Conservation (phyloP, 1,140 invertebrate species). For the Brachystomella parvula region DNA sequence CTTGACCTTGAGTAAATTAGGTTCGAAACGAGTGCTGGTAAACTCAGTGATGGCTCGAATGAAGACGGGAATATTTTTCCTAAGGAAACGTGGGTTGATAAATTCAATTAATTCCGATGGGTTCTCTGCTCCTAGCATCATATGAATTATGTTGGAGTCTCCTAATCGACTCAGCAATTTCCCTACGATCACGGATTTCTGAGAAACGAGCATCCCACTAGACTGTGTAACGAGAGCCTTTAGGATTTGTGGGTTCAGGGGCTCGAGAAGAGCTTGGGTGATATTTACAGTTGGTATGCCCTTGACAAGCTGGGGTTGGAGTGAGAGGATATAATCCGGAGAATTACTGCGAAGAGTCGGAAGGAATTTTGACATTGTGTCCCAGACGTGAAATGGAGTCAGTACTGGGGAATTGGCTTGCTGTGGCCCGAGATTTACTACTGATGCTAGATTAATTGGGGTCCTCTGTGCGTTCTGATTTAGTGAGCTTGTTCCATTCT, state of each 20-base stretch:
- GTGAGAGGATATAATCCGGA: conserved; percentile 31
- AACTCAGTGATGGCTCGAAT: conserved; percentile 34
- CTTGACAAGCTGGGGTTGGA: conserved; percentile 29
- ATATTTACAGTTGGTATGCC: conserved; percentile 35
- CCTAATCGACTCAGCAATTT: conserved; percentile 16
- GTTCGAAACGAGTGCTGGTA: conserved; percentile 30
- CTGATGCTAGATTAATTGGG: background rate
- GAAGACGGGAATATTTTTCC: conserved; percentile 26
- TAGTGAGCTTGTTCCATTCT: background rate
- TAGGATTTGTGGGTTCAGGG: conserved; percentile 24
- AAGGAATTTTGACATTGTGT: background rate
- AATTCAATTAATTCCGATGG: conserved; percentile 25
- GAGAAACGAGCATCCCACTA: conserved; percentile 31
- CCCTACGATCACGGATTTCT: conserved; percentile 31
- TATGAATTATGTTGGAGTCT: conserved; percentile 23
- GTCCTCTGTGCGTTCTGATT: background rate
- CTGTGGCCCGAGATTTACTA: background rate
- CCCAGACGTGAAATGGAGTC: background rate
- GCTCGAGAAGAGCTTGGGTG: conserved; percentile 19
- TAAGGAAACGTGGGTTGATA: conserved; percentile 24
- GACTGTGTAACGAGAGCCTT: conserved; percentile 28
- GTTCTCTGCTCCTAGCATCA: conserved; percentile 18
- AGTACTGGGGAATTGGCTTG: background rate
- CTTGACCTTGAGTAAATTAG: conserved; percentile 26
- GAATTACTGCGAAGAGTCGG: background rate